phyloP scores from a whole-genome alignment of 2,797 vertebrate species.

The Alcedo quadribrachys region DNA sequence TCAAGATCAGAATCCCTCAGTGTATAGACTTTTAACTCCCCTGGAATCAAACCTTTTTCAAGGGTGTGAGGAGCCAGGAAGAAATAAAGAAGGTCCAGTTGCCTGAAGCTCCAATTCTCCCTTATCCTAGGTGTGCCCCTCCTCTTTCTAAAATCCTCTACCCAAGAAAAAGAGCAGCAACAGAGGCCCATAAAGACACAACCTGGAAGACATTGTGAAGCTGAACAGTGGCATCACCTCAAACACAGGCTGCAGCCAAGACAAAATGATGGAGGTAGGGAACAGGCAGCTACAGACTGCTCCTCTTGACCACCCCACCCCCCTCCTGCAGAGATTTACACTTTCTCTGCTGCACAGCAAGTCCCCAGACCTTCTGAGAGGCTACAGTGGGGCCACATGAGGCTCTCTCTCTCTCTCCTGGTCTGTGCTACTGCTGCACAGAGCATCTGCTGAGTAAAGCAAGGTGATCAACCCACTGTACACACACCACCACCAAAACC shows the following conservation, averaged over 20 bases:
- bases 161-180: neutral
- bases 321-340: neutral
- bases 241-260: neutral
- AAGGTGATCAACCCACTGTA: neutral
- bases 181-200: neutral
- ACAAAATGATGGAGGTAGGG: neutral
- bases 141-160: neutral
- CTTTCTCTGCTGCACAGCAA: neutral
- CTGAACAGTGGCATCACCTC: neutral
- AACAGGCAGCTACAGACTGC: neutral
- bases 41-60: neutral
- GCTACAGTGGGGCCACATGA: fast-evolving
- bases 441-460: neutral
- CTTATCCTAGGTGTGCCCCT: neutral
- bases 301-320: neutral
- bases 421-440: fast-evolving
- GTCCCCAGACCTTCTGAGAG: neutral
- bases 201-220: neutral
- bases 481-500: neutral
- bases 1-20: neutral
- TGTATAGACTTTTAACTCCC: neutral
- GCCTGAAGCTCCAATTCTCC: neutral
- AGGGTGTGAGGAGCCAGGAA: neutral
- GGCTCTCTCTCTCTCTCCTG: neutral
- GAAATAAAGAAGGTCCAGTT: neutral